Evolutionary conservation across 2,797 vertebrate genomes (phyloP).

Genomic region (Vultur gryphus): DNA sequence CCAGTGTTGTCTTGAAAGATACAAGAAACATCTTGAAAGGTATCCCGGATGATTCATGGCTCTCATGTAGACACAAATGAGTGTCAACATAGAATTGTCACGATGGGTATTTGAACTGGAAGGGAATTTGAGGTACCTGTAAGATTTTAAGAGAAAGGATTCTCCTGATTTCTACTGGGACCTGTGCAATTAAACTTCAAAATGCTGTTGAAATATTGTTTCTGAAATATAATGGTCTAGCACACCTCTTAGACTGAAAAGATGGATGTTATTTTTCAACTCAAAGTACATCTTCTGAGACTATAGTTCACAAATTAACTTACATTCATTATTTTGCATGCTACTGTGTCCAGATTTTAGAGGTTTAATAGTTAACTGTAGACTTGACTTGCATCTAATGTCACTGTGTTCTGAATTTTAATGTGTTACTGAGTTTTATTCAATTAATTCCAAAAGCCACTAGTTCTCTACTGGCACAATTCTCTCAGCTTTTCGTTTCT

Average conservation of each 20-base stretch:
- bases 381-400: not conserved
- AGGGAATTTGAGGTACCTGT: not conserved
- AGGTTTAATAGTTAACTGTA: not conserved
- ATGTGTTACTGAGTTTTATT: not conserved
- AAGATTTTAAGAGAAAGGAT: not conserved
- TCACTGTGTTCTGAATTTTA: conserved; percentile 31
- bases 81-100: not conserved
- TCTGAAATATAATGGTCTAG: not conserved
- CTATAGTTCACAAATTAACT: not conserved
- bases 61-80: not conserved
- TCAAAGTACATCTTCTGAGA: not conserved
- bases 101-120: not conserved
- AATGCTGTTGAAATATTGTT: not conserved
- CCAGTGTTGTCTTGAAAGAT: not conserved
- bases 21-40: not conserved
- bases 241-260: not conserved
- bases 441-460: not conserved
- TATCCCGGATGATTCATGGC: not conserved
- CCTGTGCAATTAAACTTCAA: not conserved
- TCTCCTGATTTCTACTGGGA: not conserved
- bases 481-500: conserved; percentile 33
- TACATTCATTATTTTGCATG: not conserved
- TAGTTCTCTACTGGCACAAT: conserved; percentile 32
- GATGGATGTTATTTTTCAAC: not conserved
- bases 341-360: not conserved